Conservation (phyloP, 2,113 vertebrate genomes). For the Otolemur garnettii region DNA sequence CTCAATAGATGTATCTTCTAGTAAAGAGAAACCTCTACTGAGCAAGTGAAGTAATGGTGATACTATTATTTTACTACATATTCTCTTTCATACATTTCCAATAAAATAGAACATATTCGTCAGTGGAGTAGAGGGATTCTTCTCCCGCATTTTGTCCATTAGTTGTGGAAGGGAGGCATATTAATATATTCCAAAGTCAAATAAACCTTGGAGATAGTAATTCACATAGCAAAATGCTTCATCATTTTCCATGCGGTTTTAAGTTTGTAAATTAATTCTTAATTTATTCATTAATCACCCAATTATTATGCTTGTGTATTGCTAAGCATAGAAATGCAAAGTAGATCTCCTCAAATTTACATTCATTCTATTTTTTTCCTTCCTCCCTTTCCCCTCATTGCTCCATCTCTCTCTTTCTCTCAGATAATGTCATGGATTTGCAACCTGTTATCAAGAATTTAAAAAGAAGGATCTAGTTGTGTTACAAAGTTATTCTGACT, state of each 20-base stretch:
- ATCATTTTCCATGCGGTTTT: constrained; percentile 10
- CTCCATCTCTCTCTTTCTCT: not conserved
- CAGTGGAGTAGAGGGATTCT: not conserved
- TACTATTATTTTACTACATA: not conserved
- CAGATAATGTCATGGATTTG: not conserved
- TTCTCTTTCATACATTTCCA: not conserved
- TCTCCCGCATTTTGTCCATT: not conserved
- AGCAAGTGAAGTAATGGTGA: not conserved
- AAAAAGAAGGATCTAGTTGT: not conserved
- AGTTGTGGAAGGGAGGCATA: not conserved
- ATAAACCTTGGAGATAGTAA: constrained; percentile 2
- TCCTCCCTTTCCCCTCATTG: not conserved
- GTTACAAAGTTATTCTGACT: constrained; percentile 10
- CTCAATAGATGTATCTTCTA: not conserved
- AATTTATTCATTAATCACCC: constrained; percentile 7
- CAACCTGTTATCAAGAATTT: not conserved
- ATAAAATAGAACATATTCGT: not conserved
- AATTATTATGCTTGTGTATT: not conserved
- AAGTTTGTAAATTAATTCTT: constrained; percentile 27
- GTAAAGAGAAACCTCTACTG: not conserved
- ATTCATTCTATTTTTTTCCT: not conserved
- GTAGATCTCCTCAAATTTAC: not conserved
- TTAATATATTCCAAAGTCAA: constrained; percentile 42
- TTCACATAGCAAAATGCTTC: constrained; percentile 5
- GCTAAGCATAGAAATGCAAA: not conserved